Evolutionary conservation across 2,113 vertebrate genomes (phyloP).

Genomic region (Orthonyx spaldingii): DNA sequence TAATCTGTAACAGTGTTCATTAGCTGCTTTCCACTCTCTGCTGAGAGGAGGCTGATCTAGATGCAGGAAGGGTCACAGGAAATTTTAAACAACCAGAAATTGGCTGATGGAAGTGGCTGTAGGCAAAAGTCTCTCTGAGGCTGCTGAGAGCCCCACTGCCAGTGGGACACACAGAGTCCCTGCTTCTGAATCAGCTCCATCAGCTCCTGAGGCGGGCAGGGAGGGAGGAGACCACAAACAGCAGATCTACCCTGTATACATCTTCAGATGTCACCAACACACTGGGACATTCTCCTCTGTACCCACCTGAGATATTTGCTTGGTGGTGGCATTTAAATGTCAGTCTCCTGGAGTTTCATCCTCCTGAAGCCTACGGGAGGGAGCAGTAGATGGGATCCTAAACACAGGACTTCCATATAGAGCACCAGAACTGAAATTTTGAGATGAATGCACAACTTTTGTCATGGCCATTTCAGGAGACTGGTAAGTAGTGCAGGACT

Average conservation of each 20-base stretch:
- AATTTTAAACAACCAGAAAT: neutral
- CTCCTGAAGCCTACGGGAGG: neutral
- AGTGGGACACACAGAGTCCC: neutral
- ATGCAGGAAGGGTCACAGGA: neutral
- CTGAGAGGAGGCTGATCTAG: neutral
- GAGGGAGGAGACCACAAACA: neutral
- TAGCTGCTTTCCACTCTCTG: neutral
- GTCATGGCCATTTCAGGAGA: neutral
- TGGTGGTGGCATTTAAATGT: neutral
- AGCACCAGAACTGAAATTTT: neutral
- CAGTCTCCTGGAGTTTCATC: neutral
- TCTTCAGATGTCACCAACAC: neutral
- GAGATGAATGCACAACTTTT: neutral
- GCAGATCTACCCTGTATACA: rapidly evolving
- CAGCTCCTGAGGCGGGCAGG: neutral
- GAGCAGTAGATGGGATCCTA: neutral
- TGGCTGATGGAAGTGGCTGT: neutral
- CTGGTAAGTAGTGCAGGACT: neutral
- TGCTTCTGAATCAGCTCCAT: neutral
- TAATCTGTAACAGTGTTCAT: neutral
- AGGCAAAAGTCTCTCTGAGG: neutral
- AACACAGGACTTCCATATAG: neutral
- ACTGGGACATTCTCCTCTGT: neutral
- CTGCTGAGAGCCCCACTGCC: neutral
- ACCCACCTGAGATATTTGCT: neutral